These are phyloP conservation scores for Drosophila mimica DNA, from an alignment of 2,888 invertebrate genomes.

Conservation along the genomic window DNA sequence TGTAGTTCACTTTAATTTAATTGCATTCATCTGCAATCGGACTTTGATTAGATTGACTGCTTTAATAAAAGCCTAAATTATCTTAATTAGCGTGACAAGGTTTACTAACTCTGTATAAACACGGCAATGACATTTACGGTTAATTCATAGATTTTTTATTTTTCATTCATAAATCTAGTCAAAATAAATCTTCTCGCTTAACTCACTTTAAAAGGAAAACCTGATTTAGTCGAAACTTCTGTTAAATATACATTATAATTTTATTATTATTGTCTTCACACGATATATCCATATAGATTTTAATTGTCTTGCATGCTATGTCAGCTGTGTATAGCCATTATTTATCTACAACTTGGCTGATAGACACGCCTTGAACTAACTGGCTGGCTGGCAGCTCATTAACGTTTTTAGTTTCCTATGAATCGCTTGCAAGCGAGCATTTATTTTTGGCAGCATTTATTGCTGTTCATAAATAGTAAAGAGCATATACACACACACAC, in stretches of 20 bases:
- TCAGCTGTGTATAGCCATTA: conserved; percentile 24
- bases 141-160: neutral
- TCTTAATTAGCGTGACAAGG: neutral
- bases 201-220: neutral
- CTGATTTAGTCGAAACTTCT: neutral
- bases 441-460: conserved; percentile 75
- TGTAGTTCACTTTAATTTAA: neutral
- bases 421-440: conserved; percentile 41
- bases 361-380: conserved; percentile 66
- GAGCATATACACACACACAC: conserved; percentile 14
- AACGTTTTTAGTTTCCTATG: conserved; percentile 57
- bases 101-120: neutral
- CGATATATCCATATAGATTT: conserved; percentile 14
- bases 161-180: neutral
- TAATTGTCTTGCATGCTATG: conserved; percentile 18
- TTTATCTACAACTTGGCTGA: conserved; percentile 31
- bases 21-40: neutral
- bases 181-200: neutral
- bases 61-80: neutral
- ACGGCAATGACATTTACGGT: neutral
- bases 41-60: neutral
- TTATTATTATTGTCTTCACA: conserved; percentile 8
- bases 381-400: conserved; percentile 65
- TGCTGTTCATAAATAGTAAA: conserved; percentile 67
- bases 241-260: neutral